Conservation (phyloP, 2,888 invertebrate genomes). For the Agriotes lineatus region DNA sequence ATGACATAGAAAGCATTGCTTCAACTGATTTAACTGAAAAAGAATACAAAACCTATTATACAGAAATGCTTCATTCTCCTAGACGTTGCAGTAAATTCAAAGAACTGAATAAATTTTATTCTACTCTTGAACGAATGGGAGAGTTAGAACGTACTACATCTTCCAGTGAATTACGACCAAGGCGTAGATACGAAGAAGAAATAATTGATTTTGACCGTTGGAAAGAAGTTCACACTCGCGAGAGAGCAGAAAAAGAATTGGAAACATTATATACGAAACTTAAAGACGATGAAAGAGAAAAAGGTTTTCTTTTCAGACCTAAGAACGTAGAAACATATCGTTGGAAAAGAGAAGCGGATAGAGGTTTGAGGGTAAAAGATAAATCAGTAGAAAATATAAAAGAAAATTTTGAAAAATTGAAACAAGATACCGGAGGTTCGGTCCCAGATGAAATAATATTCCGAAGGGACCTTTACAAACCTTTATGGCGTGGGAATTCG, state of each 20-base stretch:
- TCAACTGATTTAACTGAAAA: conserved; percentile 69
- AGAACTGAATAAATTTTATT: conserved; percentile 87
- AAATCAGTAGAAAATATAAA: conserved; percentile 90
- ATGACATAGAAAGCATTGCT: conserved; percentile 61
- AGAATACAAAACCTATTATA: conserved; percentile 77
- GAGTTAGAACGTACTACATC: conserved; percentile 85
- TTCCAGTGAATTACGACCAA: conserved; percentile 76
- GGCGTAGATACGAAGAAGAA: conserved; percentile 81
- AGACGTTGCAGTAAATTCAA: conserved; percentile 84
- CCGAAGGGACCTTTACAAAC: conserved; percentile 80
- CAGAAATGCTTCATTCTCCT: conserved; percentile 75
- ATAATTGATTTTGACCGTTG: conserved; percentile 90
- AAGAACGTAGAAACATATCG: conserved; percentile 79
- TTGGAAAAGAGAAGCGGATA: conserved; percentile 83
- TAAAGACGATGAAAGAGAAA: conserved; percentile 82
- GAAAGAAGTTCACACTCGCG: conserved; percentile 83
- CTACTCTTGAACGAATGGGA: conserved; percentile 86
- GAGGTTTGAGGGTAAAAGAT: conserved; percentile 84
- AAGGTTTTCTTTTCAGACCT: conserved; percentile 86
- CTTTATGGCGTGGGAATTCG: conserved; percentile 86
- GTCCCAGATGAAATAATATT: conserved; percentile 64
- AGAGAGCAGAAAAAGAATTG: conserved; percentile 86
- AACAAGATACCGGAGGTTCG: conserved; percentile 68
- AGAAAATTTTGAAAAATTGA: conserved; percentile 78
- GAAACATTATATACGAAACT: conserved; percentile 82